A percentile compares a stretch with the other conserved stretches of the same genome.
These are phyloP conservation scores for Lucilia sericata DNA, from an alignment of 1,140 invertebrate species.

Conservation along the genomic window DNA sequence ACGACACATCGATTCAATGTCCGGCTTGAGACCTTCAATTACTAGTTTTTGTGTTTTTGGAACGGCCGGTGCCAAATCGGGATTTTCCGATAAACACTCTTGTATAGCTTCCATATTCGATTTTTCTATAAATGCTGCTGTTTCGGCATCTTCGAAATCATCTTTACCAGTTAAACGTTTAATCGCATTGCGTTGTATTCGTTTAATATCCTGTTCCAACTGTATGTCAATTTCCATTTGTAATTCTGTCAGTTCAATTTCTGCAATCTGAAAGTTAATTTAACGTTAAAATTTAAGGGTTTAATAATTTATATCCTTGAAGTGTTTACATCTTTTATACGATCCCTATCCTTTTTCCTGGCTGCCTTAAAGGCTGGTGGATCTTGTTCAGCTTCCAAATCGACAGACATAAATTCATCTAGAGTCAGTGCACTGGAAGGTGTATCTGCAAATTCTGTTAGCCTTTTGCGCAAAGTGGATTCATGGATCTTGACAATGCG, in stretches of 20 bases:
- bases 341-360: slow-evolving; percentile 86
- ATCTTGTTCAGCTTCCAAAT: slow-evolving; percentile 96
- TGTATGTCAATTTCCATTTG: slow-evolving; percentile 82
- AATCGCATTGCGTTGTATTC: slow-evolving; percentile 58
- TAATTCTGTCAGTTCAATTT: slow-evolving; percentile 76
- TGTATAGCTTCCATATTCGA: slow-evolving; percentile 72
- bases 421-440: slow-evolving; percentile 90
- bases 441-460: slow-evolving; percentile 96
- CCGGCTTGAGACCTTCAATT: slow-evolving; percentile 63
- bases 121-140: slow-evolving; percentile 72
- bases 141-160: slow-evolving; percentile 67
- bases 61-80: slow-evolving; percentile 48
- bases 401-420: slow-evolving; percentile 97
- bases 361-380: slow-evolving; percentile 94
- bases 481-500: slow-evolving; percentile 97
- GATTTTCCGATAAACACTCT: slow-evolving; percentile 64
- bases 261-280: slow-evolving; percentile 63
- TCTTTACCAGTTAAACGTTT: slow-evolving; percentile 45
- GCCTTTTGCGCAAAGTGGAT: slow-evolving; percentile 89
- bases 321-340: slow-evolving; percentile 76
- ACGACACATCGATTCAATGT: slow-evolving; percentile 64
- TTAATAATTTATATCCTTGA: no score
- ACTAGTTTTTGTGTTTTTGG: slow-evolving; percentile 48
- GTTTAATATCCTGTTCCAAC: slow-evolving; percentile 74
- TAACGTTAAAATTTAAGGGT: not conserved